Percentiles rank a stretch among this genome's conserved stretches.
These are phyloP conservation scores for Antheraea assamensis DNA, from an alignment of 2,888 invertebrate genomes.

Conservation along the genomic window DNA sequence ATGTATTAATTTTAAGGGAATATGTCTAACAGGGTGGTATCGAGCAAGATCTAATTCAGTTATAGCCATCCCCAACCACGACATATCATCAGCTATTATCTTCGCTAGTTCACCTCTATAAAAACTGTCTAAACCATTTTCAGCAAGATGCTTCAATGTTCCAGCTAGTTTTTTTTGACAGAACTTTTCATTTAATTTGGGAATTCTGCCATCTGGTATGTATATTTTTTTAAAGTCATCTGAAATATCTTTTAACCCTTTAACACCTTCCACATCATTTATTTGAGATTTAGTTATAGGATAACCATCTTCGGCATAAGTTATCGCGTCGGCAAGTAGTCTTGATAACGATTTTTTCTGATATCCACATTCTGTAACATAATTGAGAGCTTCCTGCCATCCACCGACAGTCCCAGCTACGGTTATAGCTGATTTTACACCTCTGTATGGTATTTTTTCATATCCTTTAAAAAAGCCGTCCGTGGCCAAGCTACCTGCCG, in stretches of 20 bases:
- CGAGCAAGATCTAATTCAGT: slow-evolving; percentile 61
- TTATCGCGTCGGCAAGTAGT: slow-evolving; percentile 64
- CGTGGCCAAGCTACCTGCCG: slow-evolving; percentile 63
- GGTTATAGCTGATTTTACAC: slow-evolving; percentile 64
- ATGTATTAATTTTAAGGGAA: slow-evolving; percentile 58
- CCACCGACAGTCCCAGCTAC: slow-evolving; percentile 72
- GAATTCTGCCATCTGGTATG: slow-evolving; percentile 50
- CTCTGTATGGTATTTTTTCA: slow-evolving; percentile 55
- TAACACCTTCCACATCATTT: slow-evolving; percentile 28
- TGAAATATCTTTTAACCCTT: slow-evolving; percentile 28
- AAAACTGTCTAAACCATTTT: slow-evolving; percentile 64
- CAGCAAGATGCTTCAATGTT: slow-evolving; percentile 54
- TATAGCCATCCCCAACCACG: slow-evolving; percentile 60
- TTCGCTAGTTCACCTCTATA: slow-evolving; percentile 65
- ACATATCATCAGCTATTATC: slow-evolving; percentile 61
- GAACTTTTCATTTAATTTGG: slow-evolving; percentile 55
- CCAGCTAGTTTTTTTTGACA: slow-evolving; percentile 61
- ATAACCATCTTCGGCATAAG: slow-evolving; percentile 67
- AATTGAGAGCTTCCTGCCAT: slow-evolving; percentile 72
- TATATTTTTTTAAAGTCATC: slow-evolving; percentile 51
- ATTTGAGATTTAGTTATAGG: slow-evolving; percentile 53
- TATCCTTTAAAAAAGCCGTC: slow-evolving; percentile 52
- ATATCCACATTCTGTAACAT: slow-evolving; percentile 65
- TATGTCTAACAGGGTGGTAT: slow-evolving; percentile 57
- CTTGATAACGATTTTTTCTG: slow-evolving; percentile 51